Percentiles rank a stretch among this genome's conserved stretches.
Evolutionary conservation across 2,797 vertebrate genomes (phyloP).

Genomic region (Epinephelus awoara): DNA sequence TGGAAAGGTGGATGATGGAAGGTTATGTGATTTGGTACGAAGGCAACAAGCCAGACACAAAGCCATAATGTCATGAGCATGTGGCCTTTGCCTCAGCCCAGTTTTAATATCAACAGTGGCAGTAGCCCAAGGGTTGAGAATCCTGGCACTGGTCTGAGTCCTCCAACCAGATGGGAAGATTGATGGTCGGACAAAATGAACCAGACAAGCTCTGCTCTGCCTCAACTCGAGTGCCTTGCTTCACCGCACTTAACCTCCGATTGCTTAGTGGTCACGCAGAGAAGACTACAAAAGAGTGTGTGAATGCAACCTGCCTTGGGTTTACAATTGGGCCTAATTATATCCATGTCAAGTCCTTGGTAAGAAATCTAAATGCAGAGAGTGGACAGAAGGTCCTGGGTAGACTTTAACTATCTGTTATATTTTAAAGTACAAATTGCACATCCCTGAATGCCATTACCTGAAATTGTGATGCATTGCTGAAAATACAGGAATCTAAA

Average conservation of each 20-base stretch:
- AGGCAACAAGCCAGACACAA: not conserved
- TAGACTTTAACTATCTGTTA: not conserved
- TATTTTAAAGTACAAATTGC: too few species aligned
- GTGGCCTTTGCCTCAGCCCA: conserved; percentile 38
- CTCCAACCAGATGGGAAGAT: conserved; percentile 19
- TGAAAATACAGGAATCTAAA: too few species aligned
- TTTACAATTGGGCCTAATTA: not conserved
- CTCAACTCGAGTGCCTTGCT: not conserved
- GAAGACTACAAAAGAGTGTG: not conserved
- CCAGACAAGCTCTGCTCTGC: conserved; percentile 1
- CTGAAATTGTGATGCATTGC: too few species aligned
- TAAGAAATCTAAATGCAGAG: not conserved
- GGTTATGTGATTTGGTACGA: not conserved
- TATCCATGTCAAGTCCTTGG: not conserved
- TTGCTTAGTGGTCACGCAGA: not conserved
- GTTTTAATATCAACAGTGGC: conserved; percentile 29
- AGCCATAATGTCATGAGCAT: conserved; percentile 11
- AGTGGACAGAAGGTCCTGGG: not conserved
- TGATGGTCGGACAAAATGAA: conserved; percentile 8
- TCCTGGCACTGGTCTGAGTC: conserved; percentile 23
- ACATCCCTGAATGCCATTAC: too few species aligned
- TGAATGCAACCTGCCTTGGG: not conserved
- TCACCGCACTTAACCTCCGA: not conserved
- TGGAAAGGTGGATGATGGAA: not conserved
- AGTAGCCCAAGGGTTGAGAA: conserved; percentile 28